These are phyloP conservation scores for Crenichthys baileyi DNA, from an alignment of 2,797 vertebrate genomes.

Conservation along the genomic window DNA sequence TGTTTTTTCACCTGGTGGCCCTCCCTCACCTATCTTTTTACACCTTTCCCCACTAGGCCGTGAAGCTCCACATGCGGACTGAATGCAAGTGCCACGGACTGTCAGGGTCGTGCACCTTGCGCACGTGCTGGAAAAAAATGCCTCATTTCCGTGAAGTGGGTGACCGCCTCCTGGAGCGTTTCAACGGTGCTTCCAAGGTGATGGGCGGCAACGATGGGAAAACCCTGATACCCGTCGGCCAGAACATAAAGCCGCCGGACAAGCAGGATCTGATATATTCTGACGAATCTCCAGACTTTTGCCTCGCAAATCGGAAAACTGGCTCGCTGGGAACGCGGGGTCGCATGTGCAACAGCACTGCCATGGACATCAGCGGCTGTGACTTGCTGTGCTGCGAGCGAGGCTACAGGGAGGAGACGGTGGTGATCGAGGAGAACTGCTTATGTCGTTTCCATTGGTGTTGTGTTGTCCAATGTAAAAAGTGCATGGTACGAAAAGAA, in stretches of 20 bases:
- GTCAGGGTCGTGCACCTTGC: constrained; percentile 94
- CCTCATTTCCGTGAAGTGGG: constrained; percentile 96
- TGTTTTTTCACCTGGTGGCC: constrained; percentile 19
- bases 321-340: constrained; percentile 93
- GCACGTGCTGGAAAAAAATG: constrained; percentile 99
- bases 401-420: constrained; percentile 90
- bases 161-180: constrained; percentile 91
- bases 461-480: constrained; percentile 97
- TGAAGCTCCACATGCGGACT: constrained; percentile 95
- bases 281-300: constrained; percentile 96
- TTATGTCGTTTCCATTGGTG: constrained; percentile 99
- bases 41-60: constrained; percentile 82
- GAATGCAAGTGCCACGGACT: constrained; percentile 98
- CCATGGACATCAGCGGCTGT: constrained; percentile 95
- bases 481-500: constrained; percentile 92
- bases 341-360: constrained; percentile 94
- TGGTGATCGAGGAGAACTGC: constrained; percentile 96
- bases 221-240: constrained; percentile 92
- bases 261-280: constrained; percentile 96
- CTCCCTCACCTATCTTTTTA: constrained; percentile 29
- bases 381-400: constrained; percentile 95
- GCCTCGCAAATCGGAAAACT: constrained; percentile 92
- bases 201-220: constrained; percentile 98
- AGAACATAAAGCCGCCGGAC: constrained; percentile 94
- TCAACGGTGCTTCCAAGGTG: constrained; percentile 96